These are phyloP conservation scores for Biston stratarius DNA, from an alignment of 2,888 invertebrate species.

Conservation along the genomic window DNA sequence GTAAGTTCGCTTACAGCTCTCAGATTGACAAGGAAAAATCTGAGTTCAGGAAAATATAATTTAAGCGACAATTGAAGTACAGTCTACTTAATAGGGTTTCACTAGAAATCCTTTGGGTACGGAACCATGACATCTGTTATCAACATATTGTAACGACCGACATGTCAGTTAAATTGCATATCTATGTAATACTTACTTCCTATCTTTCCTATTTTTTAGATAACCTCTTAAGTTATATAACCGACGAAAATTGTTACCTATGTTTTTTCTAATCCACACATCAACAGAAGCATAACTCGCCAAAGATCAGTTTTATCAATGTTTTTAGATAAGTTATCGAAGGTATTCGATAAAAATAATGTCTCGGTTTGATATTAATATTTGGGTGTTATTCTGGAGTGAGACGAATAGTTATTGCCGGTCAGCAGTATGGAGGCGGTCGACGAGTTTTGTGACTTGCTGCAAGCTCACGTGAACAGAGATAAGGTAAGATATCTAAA, in stretches of 20 bases:
- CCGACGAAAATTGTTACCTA: neutral
- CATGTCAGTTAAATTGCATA: constrained; percentile 10
- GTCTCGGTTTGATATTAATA: constrained; percentile 3
- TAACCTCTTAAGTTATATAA: constrained; percentile 11
- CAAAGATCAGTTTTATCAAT: constrained; percentile 31
- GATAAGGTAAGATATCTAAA: constrained; percentile 88
- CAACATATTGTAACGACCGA: neutral
- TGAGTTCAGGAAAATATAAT: too few relatives aligned
- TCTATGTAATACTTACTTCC: constrained; percentile 7
- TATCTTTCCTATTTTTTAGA: constrained; percentile 12
- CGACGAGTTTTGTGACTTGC: constrained; percentile 87
- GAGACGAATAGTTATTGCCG: constrained; percentile 5
- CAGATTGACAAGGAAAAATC: too few relatives aligned
- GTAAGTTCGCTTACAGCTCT: too few relatives aligned
- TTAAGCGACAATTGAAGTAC: too few relatives aligned
- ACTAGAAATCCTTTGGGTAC: too few relatives aligned
- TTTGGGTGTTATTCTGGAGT: constrained; percentile 19
- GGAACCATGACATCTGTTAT: neutral
- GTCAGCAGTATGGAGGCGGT: constrained; percentile 60
- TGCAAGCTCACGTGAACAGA: constrained; percentile 92
- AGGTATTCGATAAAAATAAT: constrained; percentile 27
- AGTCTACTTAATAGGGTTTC: too few relatives aligned
- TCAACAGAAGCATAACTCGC: constrained; percentile 15
- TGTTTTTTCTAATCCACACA: constrained; percentile 3
- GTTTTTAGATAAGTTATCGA: constrained; percentile 39